Base-by-base conservation (phyloP, 2,888 invertebrate species). In the Yponomeuta malinellus region DNA sequence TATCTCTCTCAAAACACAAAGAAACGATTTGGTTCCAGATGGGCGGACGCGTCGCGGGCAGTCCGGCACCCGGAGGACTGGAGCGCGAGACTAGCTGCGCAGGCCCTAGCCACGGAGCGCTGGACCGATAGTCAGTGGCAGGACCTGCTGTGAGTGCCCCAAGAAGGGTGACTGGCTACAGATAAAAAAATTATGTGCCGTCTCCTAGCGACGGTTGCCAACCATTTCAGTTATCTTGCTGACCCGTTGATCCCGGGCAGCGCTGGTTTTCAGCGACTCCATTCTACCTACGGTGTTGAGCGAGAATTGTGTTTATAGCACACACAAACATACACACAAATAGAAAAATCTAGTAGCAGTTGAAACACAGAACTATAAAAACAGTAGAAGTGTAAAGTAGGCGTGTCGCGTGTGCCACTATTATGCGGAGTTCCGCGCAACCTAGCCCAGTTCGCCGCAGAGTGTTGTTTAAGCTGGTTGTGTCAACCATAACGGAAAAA, bases 71-170 rank as follows among this genome's bases (percentile, higher is more conserved):
- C 94, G 0, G 88, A 93, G 73, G 93, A 94, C 75, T 93, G 93
- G 89, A 93, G 93, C 77, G 80, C 86, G 4, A 77, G 83, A 67
- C 79, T 94, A 29, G 91, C 94, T 12, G 91, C 94, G 0, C 88
- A 93, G 72, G 90, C 93, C 1, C 77, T 95, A 64, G 93, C 94
- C 0, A 76, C 86, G 6, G 94, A 94, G 74, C 86, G 88, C 0
- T 95, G 95, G 95, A 87, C 88, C 63, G 90, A 93, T 75, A 90
- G 89, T 2, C 78, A 92, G 67, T 95, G 95, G 94, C 83, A 88
- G 2, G 77, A 88, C 48, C 84, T 93, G 77, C 79, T 94, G 95
- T 95, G 84, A 83, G 82, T 78, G 48, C 5, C 37, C 52, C 8
- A 12, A 5, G 52, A 15, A 12, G 1, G 52, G 43, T 5, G 43